Percentiles rank a stretch among this genome's conserved stretches.
Evolutionary conservation across 2,797 vertebrate species (phyloP).

Genomic region (Sebastes ruberrimus): DNA sequence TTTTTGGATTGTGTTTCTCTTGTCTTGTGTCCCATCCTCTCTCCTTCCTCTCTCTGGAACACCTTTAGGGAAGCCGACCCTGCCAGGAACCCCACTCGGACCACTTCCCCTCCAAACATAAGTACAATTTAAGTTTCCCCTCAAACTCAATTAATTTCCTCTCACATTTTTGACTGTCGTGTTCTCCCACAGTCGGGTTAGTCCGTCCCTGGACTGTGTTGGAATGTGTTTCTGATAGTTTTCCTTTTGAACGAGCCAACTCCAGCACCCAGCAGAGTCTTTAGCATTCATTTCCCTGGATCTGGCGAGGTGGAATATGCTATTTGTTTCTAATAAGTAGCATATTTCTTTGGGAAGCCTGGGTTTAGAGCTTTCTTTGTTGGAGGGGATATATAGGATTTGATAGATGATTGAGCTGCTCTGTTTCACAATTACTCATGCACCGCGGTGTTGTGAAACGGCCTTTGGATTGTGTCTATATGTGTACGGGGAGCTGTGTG

Average conservation of each 20-base stretch:
- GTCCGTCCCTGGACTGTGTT: constrained; percentile 50
- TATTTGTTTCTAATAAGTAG: constrained; percentile 61
- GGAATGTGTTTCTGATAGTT: constrained; percentile 60
- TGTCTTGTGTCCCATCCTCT: background rate
- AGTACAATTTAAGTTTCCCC: constrained; percentile 22
- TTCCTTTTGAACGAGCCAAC: constrained; percentile 38
- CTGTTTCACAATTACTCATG: constrained; percentile 60
- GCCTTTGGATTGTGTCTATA: constrained; percentile 42
- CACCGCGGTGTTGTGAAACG: constrained; percentile 56
- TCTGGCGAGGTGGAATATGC: constrained; percentile 33
- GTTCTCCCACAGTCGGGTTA: constrained; percentile 32
- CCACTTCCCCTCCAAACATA: constrained; percentile 13
- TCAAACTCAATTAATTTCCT: constrained; percentile 40
- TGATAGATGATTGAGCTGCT: constrained; percentile 47
- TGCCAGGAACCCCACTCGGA: constrained; percentile 17
- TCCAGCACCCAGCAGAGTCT: constrained; percentile 57
- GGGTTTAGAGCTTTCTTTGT: constrained; percentile 17
- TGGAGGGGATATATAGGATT: constrained; percentile 50
- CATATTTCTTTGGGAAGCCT: constrained; percentile 46
- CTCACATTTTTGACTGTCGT: constrained; percentile 42
- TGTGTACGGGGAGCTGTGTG: constrained; percentile 56
- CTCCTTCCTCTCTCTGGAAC: background rate
- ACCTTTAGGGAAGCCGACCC: background rate
- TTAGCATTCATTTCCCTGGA: constrained; percentile 40
- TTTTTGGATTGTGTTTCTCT: background rate